A percentile compares a stretch with the other conserved stretches of the same genome.
These are phyloP conservation scores for Drosophila triauraria DNA, from an alignment of 1,140 invertebrate genomes.

Conservation along the genomic window DNA sequence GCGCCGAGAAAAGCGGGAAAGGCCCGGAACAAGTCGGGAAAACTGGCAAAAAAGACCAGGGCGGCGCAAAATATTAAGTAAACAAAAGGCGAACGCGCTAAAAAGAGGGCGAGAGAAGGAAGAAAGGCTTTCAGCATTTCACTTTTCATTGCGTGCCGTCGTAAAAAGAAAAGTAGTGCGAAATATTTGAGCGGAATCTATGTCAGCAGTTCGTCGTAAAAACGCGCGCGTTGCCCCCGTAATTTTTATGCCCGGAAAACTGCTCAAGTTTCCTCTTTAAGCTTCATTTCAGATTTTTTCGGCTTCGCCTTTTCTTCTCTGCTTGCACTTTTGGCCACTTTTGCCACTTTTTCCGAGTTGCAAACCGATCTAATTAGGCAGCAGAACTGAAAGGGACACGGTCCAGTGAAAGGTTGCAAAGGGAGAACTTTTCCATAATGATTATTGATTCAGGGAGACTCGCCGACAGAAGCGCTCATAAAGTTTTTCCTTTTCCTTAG, in stretches of 20 bases:
- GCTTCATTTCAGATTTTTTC: constrained; percentile 11
- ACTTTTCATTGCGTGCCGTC: constrained; percentile 70
- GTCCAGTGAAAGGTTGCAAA: constrained; percentile 31
- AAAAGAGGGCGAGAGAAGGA: constrained; percentile 3
- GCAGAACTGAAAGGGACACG: constrained; percentile 16
- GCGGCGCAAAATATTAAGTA: constrained; percentile 57
- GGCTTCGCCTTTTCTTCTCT: constrained; percentile 7
- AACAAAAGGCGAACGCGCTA: constrained; percentile 55
- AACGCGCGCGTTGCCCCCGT: constrained; percentile 23
- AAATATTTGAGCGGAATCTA: constrained; percentile 75
- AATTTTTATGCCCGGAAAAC: constrained; percentile 42
- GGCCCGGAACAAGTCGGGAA: constrained; percentile 7
- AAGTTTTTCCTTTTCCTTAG: constrained; percentile 36
- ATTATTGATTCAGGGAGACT: constrained; percentile 57
- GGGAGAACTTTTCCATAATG: constrained; percentile 66
- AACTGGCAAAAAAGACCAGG: constrained; percentile 21
- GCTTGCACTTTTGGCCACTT: constrained; percentile 26
- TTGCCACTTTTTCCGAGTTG: constrained; percentile 15
- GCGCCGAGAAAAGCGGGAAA: constrained; percentile 24
- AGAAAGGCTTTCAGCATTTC: constrained; percentile 58
- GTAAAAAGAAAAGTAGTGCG: constrained; percentile 72
- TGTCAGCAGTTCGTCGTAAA: constrained; percentile 62
- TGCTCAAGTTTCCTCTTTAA: constrained; percentile 23
- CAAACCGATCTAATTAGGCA: constrained; percentile 63
- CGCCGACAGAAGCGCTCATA: constrained; percentile 17